Percentiles rank a stretch among this genome's conserved stretches.
phyloP scores from a whole-genome alignment of 2,113 vertebrate species.

The Rhabdornis inornatus region DNA sequence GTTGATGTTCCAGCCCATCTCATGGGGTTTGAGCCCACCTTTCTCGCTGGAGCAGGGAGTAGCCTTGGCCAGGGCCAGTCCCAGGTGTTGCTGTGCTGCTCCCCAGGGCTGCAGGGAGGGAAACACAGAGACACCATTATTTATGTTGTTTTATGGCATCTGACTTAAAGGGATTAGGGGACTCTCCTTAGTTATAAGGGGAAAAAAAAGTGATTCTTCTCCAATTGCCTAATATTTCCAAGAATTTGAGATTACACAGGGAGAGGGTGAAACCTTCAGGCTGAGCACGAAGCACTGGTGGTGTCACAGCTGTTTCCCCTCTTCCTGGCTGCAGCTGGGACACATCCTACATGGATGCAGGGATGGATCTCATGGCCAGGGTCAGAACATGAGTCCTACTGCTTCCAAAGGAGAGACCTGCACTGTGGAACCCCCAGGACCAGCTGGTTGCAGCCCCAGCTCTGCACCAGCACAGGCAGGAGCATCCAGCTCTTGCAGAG shows the following conservation, averaged over 20 bases:
- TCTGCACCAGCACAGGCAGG: accelerated
- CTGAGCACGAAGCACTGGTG: accelerated
- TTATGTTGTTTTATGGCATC: background rate
- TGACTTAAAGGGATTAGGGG: background rate
- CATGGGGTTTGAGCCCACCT: background rate
- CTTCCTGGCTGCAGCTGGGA: background rate
- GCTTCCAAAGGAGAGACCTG: background rate
- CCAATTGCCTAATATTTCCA: background rate
- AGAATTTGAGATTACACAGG: background rate
- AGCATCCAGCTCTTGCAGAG: accelerated
- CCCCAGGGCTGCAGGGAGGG: accelerated
- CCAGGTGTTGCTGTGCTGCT: background rate
- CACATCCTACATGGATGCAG: background rate
- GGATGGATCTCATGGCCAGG: background rate
- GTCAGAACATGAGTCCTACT: background rate
- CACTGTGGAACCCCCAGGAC: accelerated
- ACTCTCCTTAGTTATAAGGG: background rate
- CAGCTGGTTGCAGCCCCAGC: accelerated
- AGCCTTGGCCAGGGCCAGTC: background rate
- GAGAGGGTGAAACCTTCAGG: background rate
- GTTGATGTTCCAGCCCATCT: background rate
- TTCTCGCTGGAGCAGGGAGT: background rate
- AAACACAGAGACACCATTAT: background rate
- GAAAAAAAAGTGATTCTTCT: background rate
- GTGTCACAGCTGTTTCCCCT: background rate